These are phyloP conservation scores for Crambe crambe DNA, from an alignment of 37 sponge, comb jelly and placozoan species.

Conservation along the genomic window DNA sequence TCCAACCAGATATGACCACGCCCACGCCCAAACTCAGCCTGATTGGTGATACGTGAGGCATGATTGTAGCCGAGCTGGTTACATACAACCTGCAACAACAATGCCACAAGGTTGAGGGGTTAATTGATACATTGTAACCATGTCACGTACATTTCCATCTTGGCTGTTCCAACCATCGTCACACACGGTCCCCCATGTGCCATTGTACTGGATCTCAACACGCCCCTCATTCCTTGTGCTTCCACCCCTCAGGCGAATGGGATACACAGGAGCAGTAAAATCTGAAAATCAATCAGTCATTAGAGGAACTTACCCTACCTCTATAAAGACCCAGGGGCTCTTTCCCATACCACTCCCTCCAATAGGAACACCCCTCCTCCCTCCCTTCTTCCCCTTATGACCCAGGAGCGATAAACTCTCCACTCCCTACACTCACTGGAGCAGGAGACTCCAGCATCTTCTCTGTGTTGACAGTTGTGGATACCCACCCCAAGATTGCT, in stretches of 20 bases:
- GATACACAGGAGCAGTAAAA: not conserved
- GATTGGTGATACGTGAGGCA: slow-evolving; percentile 9
- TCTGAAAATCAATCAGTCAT: not conserved
- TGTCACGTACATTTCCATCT: slow-evolving; percentile 10
- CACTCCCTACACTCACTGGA: slow-evolving; percentile 5
- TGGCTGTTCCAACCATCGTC: slow-evolving; percentile 7
- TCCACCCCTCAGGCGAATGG: slow-evolving; percentile 21
- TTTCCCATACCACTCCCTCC: not conserved
- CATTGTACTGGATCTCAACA: slow-evolving; percentile 33
- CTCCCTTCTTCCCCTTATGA: not conserved
- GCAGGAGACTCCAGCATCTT: slow-evolving; percentile 59
- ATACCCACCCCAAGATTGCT: not conserved
- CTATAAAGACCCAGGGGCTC: not conserved
- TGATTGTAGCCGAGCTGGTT: slow-evolving; percentile 47
- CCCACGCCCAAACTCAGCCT: slow-evolving; percentile 61
- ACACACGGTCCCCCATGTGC: slow-evolving; percentile 44
- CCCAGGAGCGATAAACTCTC: too few species aligned
- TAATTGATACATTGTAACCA: too few species aligned
- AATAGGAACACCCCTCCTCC: not conserved
- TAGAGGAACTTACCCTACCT: too few species aligned
- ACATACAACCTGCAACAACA: slow-evolving; percentile 67
- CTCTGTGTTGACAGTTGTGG: slow-evolving; percentile 55
- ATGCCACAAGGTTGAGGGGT: too few species aligned
- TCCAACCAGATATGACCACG: slow-evolving; percentile 60
- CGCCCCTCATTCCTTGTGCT: not conserved